phyloP scores from a whole-genome alignment of 2,888 invertebrate species.

The Formica aserva region DNA sequence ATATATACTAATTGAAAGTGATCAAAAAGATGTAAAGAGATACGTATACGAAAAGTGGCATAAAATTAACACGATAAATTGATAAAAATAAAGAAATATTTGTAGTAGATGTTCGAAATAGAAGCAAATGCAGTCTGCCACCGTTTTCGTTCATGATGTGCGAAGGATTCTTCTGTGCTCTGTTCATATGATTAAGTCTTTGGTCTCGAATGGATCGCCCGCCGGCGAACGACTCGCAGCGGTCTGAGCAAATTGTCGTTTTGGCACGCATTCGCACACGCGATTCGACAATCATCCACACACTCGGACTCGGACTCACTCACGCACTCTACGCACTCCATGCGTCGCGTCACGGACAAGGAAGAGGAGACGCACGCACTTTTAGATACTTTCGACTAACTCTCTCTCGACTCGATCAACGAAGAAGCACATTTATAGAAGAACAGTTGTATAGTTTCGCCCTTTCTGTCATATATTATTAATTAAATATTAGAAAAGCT shows the following conservation, averaged over 20 bases:
- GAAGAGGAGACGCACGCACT: slow-evolving; percentile 57
- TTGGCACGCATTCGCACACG: slow-evolving; percentile 81
- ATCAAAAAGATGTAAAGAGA: neutral
- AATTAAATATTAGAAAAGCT: neutral
- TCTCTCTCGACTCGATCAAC: slow-evolving; percentile 38
- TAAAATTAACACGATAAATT: slow-evolving; percentile 9
- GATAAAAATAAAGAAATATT: neutral
- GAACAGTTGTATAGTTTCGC: slow-evolving; percentile 14
- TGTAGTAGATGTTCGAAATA: neutral
- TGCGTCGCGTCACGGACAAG: slow-evolving; percentile 62
- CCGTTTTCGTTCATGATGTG: slow-evolving; percentile 32
- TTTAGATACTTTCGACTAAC: slow-evolving; percentile 43
- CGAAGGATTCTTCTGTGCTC: slow-evolving; percentile 73
- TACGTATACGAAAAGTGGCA: neutral
- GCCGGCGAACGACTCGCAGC: slow-evolving; percentile 79
- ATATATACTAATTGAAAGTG: neutral
- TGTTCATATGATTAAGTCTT: slow-evolving; percentile 82
- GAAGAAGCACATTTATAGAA: slow-evolving; percentile 19
- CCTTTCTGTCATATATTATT: neutral
- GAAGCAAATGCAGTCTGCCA: slow-evolving; percentile 19
- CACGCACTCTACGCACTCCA: slow-evolving; percentile 63
- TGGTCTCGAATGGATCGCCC: slow-evolving; percentile 84
- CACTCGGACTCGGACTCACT: slow-evolving; percentile 65
- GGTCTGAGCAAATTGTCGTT: slow-evolving; percentile 84
- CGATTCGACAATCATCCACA: slow-evolving; percentile 69